Base-by-base conservation (phyloP, 2,888 invertebrate genomes). In the Cylindroiulus punctatus region DNA sequence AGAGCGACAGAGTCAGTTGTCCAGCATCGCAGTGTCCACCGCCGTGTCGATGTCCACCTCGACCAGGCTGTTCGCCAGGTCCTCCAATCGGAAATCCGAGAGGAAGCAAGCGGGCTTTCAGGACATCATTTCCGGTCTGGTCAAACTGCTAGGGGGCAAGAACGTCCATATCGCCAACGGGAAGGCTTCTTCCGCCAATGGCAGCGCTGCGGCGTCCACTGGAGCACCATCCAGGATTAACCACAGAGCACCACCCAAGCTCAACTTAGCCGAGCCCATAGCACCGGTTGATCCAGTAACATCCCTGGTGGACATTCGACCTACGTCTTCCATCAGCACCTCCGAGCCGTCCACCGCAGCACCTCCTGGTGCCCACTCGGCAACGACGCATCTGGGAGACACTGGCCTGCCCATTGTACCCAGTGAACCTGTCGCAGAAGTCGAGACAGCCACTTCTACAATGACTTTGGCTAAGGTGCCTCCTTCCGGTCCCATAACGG, bases 171-270 rank as follows among this genome's bases (percentile, higher is more conserved):
- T 88, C 14, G 88, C 88, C 26, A 87, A 86, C 84, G 82, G 86
- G 1, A 85, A 44, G 17, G 40, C 22, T 22, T n/a, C n/a, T n/a
- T 36, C 57, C 17, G 40, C 40, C 84, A 19, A 52, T 14, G 52
- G 42, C 87, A 10, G 84, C 86, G 82, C 87, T 81, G 19, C 86
- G 87, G 42, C 85, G 87, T 84, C 88, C 81, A 40, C 87, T 22
- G 88, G 88, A 44, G 82, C 26, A 84, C 90, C 89, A 7, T 89
- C 90, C 4, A 89, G 97, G 88, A 97, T 97, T 22, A 97, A 97
- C 89, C 96, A 97, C 90, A 92, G 97, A 87, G 97, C 97, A 0
- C 97, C 97, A 0, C 97, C 97, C 0, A 93, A 96, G 88, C 95
- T 96, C 88, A 94, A 95, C 65, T 36, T 81, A n/a, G 84, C 36